These are phyloP conservation scores for Erebia ligea DNA, from an alignment of 2,888 invertebrate genomes.

Conservation along the genomic window DNA sequence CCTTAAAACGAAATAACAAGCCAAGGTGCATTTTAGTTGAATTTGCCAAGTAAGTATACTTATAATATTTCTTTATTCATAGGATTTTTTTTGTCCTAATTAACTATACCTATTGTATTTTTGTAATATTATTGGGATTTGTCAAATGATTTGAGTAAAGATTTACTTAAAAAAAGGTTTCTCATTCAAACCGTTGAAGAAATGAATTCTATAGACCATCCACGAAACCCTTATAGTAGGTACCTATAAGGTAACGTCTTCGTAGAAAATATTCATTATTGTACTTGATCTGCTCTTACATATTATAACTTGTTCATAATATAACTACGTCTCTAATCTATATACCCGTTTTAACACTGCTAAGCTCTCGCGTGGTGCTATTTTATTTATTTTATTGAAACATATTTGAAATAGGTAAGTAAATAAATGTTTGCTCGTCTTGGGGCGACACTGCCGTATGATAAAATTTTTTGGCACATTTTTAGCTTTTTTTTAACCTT, in stretches of 20 bases:
- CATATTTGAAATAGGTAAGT: constrained; percentile 28
- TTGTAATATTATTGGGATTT: too few relatives aligned
- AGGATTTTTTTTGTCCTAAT: too few relatives aligned
- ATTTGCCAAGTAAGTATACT: neutral
- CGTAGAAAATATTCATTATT: constrained; percentile 17
- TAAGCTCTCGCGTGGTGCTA: constrained; percentile 33
- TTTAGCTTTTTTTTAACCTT: too few relatives aligned
- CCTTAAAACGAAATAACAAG: neutral
- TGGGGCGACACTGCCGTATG: too few relatives aligned
- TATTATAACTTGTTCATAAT: constrained; percentile 21
- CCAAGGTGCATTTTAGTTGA: neutral
- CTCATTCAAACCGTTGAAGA: neutral
- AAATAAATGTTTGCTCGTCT: too few relatives aligned
- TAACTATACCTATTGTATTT: too few relatives aligned
- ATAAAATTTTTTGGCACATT: too few relatives aligned
- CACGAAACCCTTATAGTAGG: neutral
- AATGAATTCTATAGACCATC: neutral
- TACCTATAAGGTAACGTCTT: neutral
- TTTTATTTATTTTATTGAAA: constrained; percentile 22
- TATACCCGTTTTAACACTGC: constrained; percentile 42
- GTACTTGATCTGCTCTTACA: constrained; percentile 23
- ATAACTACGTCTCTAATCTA: constrained; percentile 20
- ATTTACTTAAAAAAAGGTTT: constrained; percentile 8
- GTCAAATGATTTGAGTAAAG: neutral
- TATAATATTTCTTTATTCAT: too few relatives aligned